Conservation (phyloP, 2,113 vertebrate species). For the Tamias sibiricus region DNA sequence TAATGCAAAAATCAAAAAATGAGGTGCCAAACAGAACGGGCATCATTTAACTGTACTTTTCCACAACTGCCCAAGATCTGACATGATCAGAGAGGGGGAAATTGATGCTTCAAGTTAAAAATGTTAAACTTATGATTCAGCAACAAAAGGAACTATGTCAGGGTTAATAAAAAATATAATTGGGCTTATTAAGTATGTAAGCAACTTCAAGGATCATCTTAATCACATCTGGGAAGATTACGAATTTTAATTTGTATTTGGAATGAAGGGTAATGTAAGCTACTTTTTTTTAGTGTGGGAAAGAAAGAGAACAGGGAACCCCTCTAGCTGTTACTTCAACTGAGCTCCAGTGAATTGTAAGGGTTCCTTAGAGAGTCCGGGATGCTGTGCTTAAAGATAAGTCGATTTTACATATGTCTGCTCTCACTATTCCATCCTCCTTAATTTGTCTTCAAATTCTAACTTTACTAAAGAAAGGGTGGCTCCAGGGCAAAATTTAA, state of each 20-base stretch:
- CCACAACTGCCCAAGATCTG: slow-evolving; percentile 44
- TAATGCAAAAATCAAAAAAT: slow-evolving; percentile 7
- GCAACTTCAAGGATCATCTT: slow-evolving; percentile 72
- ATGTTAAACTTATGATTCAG: slow-evolving; percentile 75
- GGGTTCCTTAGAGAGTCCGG: slow-evolving; percentile 1
- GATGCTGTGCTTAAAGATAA: not conserved
- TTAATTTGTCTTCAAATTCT: slow-evolving; percentile 19
- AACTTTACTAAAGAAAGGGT: slow-evolving; percentile 20
- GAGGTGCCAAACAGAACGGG: not conserved
- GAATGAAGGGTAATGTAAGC: slow-evolving; percentile 56
- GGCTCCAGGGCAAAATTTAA: slow-evolving; percentile 55
- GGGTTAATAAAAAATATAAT: slow-evolving; percentile 76
- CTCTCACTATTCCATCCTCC: not conserved
- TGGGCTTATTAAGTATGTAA: slow-evolving; percentile 47
- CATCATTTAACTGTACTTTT: not conserved
- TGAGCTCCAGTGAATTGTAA: not conserved
- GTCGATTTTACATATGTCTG: not conserved
- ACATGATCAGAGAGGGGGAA: not conserved
- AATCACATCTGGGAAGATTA: slow-evolving; percentile 68
- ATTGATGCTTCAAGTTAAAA: slow-evolving; percentile 57
- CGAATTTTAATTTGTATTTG: slow-evolving; percentile 68
- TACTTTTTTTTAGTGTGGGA: not conserved
- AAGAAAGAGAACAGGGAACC: not conserved
- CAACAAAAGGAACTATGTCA: slow-evolving; percentile 68
- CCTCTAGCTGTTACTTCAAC: not conserved